Base-by-base conservation (phyloP, 1,140 invertebrate species). In the Brachionus calyciflorus region DNA sequence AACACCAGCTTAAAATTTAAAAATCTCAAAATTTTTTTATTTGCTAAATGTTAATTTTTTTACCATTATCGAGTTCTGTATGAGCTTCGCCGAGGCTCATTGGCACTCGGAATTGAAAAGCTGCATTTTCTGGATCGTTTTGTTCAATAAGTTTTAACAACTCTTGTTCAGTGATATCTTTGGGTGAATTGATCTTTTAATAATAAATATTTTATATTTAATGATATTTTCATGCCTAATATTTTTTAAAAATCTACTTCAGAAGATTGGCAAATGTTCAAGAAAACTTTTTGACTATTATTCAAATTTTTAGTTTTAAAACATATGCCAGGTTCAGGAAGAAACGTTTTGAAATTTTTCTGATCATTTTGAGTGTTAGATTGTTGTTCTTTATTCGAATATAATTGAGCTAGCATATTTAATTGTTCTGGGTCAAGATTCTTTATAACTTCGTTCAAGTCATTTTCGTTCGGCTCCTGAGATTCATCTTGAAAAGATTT, bases 1-100 rank as follows among this genome's bases (percentile, higher is more conserved):
- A 14, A 87, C 84, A 14, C 90, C 90, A 78, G 88, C 88, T 89
- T 10, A 4, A 57, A 5, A 19, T 14, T 1, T 53, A 40, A 51
- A 75, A 40, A 24, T 4, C 4, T 63, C 2, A 30, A 9, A 19
- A 3, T 30, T 33, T 19, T 24, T 26, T 9, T 80, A 80, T 78
- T 77, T 40, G 12, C 3, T 33, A 28, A 24, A n/a, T 57, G 2
- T 57, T 12, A 76, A 49, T n/a, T 77, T 80, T 83, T 9, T 46
- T 82, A 88, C 88, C 88, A 84, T 92, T 94, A 83, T 94, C 93
- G 24, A 86, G 83, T 81, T 93, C 92, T 12, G 86, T 85, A 79
- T 91, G 90, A 51, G 90, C 88, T 81, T 90, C 89, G 0, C 92
- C 92, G 78, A 95, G 90, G 81, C 92, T 93, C 90, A 95, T 91